These are phyloP conservation scores for Apotomis capreana DNA, from an alignment of 2,888 invertebrate species.

Conservation along the genomic window DNA sequence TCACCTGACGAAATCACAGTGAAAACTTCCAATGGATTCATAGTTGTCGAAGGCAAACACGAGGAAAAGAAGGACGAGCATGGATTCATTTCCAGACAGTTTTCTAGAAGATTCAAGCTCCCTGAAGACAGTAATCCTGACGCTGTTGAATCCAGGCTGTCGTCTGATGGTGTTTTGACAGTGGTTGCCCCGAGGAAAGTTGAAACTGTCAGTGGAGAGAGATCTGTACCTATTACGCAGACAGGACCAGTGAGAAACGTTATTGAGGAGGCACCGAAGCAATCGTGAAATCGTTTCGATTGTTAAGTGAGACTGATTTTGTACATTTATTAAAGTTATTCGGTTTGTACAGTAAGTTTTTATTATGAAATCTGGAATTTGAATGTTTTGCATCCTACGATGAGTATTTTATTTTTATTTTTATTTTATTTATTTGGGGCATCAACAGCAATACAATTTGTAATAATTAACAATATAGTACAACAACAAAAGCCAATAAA, in stretches of 20 bases:
- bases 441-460: too few relatives aligned
- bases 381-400: too few relatives aligned
- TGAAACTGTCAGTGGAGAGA: constrained; percentile 68
- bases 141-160: constrained; percentile 87
- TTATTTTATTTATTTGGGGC: too few relatives aligned
- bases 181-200: constrained; percentile 84
- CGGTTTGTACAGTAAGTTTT: too few relatives aligned
- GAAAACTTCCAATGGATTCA: constrained; percentile 86
- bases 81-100: constrained; percentile 89
- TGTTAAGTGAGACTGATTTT: constrained; percentile 43
- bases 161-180: constrained; percentile 90
- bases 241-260: constrained; percentile 81
- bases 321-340: constrained; percentile 41
- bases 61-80: constrained; percentile 90
- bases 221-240: constrained; percentile 82
- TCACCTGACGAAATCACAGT: constrained; percentile 90
- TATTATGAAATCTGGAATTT: too few relatives aligned
- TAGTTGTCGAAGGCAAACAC: constrained; percentile 90
- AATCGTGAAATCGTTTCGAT: constrained; percentile 36
- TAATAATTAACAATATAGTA: too few relatives aligned
- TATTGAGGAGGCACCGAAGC: constrained; percentile 49
- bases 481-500: too few relatives aligned
- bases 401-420: too few relatives aligned
- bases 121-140: constrained; percentile 89
- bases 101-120: constrained; percentile 87